These are phyloP conservation scores for Strongylocentrotus purpuratus DNA, from an alignment of 35 echinoderm and acorn worm genomes.

Conservation along the genomic window DNA sequence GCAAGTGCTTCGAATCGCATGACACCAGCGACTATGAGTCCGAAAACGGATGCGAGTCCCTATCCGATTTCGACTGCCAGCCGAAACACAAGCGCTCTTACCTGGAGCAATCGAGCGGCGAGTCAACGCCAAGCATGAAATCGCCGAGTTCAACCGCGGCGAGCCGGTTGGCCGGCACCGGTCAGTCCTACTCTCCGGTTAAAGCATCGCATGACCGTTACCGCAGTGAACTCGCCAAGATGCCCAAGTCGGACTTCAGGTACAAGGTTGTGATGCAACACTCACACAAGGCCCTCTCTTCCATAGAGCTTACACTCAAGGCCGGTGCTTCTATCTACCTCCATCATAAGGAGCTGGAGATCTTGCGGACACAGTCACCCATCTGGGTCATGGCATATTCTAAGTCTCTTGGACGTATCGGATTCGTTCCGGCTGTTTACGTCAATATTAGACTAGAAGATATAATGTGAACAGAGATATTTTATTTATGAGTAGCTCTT, in stretches of 20 bases:
- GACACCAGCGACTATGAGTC: conserved; percentile 47
- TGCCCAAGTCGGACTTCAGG: conserved; percentile 30
- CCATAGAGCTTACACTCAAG: conserved; percentile 6
- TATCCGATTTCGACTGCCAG: conserved; percentile 25
- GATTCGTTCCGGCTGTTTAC: conserved; percentile 39
- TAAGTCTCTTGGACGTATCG: not conserved
- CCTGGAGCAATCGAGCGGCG: not conserved
- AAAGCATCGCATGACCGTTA: conserved; percentile 26
- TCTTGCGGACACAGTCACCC: not conserved
- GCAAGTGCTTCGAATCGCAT: not conserved
- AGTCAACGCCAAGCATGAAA: not conserved
- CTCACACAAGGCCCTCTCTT: conserved; percentile 30
- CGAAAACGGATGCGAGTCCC: not conserved
- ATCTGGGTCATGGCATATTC: conserved; percentile 45
- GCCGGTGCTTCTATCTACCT: not conserved
- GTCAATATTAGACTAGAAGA: conserved; percentile 31
- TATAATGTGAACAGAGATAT: conserved; percentile 6
- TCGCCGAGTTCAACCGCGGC: not conserved
- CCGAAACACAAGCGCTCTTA: not conserved
- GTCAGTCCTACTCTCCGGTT: conserved; percentile 30
- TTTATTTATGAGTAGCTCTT: not conserved
- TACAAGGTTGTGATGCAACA: conserved; percentile 40
- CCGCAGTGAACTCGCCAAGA: conserved; percentile 29
- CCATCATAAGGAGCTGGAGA: not conserved
- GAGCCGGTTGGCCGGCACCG: not conserved